Base-by-base conservation (phyloP, 2,113 vertebrate species). In the Pagrus major region DNA sequence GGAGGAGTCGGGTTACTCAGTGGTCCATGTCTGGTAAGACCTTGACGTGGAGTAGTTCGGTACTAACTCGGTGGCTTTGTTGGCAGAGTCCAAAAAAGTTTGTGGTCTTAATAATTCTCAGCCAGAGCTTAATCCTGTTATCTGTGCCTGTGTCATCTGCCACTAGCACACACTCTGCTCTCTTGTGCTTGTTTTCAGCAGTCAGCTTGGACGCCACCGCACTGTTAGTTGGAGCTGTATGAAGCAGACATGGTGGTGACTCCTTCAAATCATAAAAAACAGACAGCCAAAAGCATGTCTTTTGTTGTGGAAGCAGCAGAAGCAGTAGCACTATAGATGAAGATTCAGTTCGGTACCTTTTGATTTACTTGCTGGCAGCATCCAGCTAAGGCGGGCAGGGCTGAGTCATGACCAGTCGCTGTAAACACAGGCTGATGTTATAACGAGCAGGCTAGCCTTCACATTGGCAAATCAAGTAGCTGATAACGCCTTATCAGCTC, bases 41-140 rank as follows among this genome's bases (percentile, higher is more conserved):
- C 64, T 68, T 60, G 72, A 76, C 80, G 61, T 27, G 76, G 29
- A 84, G 61, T 70, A 46, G 29, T 80, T 67, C 75, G 21, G 68
- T 61, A 14, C 18, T 4, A 54, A 87, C 47, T 81, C 47, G 31
- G 49, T 44, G 56, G 52, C 64, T 85, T 86, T 83, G 68, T 75
- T 73, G 76, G 66, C 58, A 31, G 23, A 39, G 44, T 66, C 47
- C 11, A 46, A 37, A 4, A 54, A 78, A 74, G 71, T 81, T 80
- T 76, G 73, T 20, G 61, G 76, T 80, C 77, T 75, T 82, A 76
- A 81, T 61, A 72, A 73, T 61, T 71, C 44, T 75, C 68, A 71
- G 73, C n/a, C 79, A 55, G 59, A 11, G 25, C 69, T 71, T 86
- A 85, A 91, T 85, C 79, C 52, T 79, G 83, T 91, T 91, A 91